A percentile compares a stretch with the other conserved stretches of the same genome.
Conservation (phyloP, 2,888 invertebrate genomes). For the Drosophila emarginata region DNA sequence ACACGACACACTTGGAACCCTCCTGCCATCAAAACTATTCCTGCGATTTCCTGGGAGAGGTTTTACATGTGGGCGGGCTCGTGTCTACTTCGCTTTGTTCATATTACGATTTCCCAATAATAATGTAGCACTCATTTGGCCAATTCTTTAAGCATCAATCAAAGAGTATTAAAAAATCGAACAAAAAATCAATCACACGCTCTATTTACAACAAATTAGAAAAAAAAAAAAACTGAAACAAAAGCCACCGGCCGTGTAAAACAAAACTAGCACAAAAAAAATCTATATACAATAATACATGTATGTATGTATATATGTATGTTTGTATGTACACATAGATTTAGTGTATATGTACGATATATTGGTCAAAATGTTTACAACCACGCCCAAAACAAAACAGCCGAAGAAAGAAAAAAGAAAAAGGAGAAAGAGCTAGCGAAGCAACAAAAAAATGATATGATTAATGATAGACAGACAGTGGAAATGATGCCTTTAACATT, state of each 20-base stretch:
- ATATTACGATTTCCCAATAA: constrained; percentile 43
- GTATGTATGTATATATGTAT: not conserved
- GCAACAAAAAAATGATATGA: constrained; percentile 40
- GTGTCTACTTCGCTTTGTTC: not conserved
- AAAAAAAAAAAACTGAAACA: constrained; percentile 42
- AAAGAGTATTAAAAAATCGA: constrained; percentile 57
- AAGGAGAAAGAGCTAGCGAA: constrained; percentile 10
- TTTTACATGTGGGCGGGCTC: too few relatives aligned
- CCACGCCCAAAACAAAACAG: constrained; percentile 48
- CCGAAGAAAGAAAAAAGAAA: not conserved
- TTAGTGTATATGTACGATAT: constrained; percentile 50
- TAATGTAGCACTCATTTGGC: constrained; percentile 36
- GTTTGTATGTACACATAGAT: not conserved
- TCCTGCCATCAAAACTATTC: too few relatives aligned
- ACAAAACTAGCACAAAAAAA: constrained; percentile 31
- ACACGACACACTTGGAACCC: too few relatives aligned
- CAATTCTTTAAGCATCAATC: constrained; percentile 70
- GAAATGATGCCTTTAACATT: constrained; percentile 57
- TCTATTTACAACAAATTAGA: constrained; percentile 74
- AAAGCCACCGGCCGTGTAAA: constrained; percentile 55
- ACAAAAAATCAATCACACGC: constrained; percentile 69
- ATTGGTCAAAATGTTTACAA: constrained; percentile 75
- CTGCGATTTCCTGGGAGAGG: too few relatives aligned
- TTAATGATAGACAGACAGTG: constrained; percentile 54
- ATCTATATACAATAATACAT: constrained; percentile 26